A percentile compares a stretch with the other conserved stretches of the same genome.
Conservation (phyloP, 2,888 invertebrate genomes). For the Apoda limacodes region DNA sequence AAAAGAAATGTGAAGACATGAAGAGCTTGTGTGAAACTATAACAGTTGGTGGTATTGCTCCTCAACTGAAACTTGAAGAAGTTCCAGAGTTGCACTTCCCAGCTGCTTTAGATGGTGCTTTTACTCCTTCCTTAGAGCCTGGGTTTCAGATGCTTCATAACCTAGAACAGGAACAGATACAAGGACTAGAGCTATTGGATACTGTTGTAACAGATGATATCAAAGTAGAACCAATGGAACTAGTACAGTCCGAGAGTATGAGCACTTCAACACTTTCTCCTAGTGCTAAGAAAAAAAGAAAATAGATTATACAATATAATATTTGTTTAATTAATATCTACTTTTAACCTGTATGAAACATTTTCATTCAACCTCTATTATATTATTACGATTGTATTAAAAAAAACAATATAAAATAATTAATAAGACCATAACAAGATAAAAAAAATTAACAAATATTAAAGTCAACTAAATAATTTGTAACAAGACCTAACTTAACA, state of each 20-base stretch:
- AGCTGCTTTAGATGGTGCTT: slow-evolving; percentile 57
- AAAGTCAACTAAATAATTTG: slow-evolving; percentile 14
- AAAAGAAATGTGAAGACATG: slow-evolving; percentile 40
- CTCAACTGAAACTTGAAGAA: slow-evolving; percentile 54
- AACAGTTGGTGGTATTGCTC: slow-evolving; percentile 44
- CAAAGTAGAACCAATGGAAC: slow-evolving; percentile 55
- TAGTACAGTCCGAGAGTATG: slow-evolving; percentile 43
- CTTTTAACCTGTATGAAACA: too few species aligned
- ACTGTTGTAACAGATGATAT: slow-evolving; percentile 48
- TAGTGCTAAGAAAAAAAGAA: slow-evolving; percentile 54
- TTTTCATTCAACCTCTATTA: too few species aligned
- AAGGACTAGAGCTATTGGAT: slow-evolving; percentile 53
- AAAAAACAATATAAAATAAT: too few species aligned
- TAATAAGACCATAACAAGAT: too few species aligned
- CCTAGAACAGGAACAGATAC: slow-evolving; percentile 70
- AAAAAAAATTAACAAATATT: too few species aligned
- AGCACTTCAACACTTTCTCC: slow-evolving; percentile 46
- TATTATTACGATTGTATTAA: too few species aligned
- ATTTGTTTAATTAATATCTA: neutral
- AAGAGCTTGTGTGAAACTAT: slow-evolving; percentile 40
- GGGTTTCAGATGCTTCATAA: slow-evolving; percentile 76
- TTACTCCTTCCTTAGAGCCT: slow-evolving; percentile 71
- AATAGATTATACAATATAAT: slow-evolving; percentile 28
- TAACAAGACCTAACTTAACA: slow-evolving; percentile 43
- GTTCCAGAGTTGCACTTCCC: slow-evolving; percentile 68